Evolutionary conservation across 2,113 vertebrate species (phyloP), one percentile per base, ranked within the genome.

Genomic region (Ceratotherium simum): DNA sequence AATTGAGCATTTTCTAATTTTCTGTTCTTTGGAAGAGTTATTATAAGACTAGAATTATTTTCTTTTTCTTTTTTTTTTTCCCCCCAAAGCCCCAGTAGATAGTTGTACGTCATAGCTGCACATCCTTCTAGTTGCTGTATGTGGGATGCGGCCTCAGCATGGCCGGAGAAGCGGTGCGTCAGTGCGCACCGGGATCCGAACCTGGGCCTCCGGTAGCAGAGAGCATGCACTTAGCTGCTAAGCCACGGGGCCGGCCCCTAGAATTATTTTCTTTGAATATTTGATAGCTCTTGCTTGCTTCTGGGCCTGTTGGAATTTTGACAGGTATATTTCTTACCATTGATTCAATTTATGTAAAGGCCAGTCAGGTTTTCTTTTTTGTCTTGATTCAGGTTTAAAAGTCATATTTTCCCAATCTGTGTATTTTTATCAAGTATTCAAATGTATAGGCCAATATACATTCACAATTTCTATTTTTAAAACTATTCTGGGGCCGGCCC

Each of bases 281-380:
- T 83, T 70, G 20, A 54, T 36, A 79, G 51, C 78, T 58, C 3
- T 84, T 96, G 54, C 18, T 90, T 93, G 18, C 70, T 93, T 86
- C 75, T 85, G 27, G 18, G 20, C 6, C 67, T 48, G 33, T 21
- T 39, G 8, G 21, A 82, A 62, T 73, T 85, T 89, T 62, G 42
- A 84, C 9, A n/a, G 27, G 6, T 54, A 8, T 76, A 84, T 84
- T 62, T 84, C 69, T 89, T 70, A 58, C 4, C 58, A 48, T 33
- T 84, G 33, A 89, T 67, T 92, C 9, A 42, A 73, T 85, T 92
- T 84, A 67, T 39, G 64, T 90, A 86, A 89, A 81, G 58, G 46
- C 13, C 65, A 79, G 2, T 72, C 20, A 2, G 25, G 16, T 31
- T 72, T 89, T 46, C 25, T 84, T 48, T 90, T 54, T 39, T 80